A percentile compares a stretch with the other conserved stretches of the same genome.
These are phyloP conservation scores for Pentalonia nigronervosa DNA, from an alignment of 1,140 invertebrate genomes.

Conservation along the genomic window DNA sequence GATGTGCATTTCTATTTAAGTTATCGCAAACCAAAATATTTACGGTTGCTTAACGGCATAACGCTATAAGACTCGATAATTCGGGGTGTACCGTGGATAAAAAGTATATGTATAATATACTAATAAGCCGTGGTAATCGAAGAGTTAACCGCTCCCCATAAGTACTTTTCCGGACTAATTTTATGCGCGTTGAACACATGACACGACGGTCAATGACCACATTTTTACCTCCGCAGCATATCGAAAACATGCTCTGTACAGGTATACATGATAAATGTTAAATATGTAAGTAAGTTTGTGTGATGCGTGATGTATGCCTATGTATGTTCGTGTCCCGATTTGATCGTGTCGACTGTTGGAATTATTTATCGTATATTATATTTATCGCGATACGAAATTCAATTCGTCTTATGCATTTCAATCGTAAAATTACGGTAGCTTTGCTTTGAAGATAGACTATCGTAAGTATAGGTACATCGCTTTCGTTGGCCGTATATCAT, in stretches of 20 bases:
- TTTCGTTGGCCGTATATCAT: background rate
- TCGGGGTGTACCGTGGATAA: background rate
- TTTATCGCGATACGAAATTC: background rate
- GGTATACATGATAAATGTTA: background rate
- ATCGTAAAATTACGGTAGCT: background rate
- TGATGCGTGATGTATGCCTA: background rate
- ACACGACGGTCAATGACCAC: background rate
- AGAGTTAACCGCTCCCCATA: background rate
- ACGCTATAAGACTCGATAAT: background rate
- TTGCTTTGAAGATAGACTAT: background rate
- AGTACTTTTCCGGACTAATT: background rate
- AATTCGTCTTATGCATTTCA: background rate
- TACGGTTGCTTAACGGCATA: background rate
- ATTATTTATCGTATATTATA: background rate
- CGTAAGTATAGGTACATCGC: background rate
- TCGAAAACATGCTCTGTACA: too few relatives aligned
- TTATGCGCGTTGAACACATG: background rate
- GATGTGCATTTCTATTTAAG: background rate
- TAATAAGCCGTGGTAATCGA: background rate
- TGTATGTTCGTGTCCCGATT: background rate
- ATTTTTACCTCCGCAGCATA: too few relatives aligned
- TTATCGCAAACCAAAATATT: background rate
- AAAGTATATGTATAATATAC: background rate
- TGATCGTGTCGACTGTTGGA: background rate
- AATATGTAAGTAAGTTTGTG: background rate